phyloP scores from a whole-genome alignment of 2,888 invertebrate genomes.

The Ophioninae sp. region DNA sequence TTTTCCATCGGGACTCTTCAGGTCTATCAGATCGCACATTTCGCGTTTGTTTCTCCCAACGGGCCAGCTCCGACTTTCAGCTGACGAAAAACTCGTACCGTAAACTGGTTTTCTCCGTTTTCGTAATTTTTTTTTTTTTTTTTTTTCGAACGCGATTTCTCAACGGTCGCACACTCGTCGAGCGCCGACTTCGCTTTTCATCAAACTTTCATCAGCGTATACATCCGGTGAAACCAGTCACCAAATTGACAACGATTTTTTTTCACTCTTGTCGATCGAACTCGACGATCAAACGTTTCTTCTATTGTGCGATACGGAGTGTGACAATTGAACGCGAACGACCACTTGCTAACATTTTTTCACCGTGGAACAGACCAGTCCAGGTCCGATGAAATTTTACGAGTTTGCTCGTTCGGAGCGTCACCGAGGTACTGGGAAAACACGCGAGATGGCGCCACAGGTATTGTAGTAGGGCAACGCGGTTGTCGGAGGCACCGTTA shows the following conservation, averaged over 20 bases:
- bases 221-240: not conserved
- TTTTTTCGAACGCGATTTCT: not conserved
- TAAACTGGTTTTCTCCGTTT: not conserved
- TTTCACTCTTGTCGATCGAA: not conserved
- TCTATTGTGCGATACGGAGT: conserved; percentile 7
- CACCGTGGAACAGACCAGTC: not conserved
- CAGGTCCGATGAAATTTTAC: not conserved
- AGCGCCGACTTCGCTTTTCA: not conserved
- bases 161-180: conserved; percentile 7
- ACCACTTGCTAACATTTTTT: conserved; percentile 7
- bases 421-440: not conserved
- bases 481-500: too few relatives aligned
- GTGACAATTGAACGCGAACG: conserved; percentile 8
- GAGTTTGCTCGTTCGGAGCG: not conserved
- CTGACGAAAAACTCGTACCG: not conserved
- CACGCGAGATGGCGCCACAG: too few relatives aligned
- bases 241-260: not conserved
- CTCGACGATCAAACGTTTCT: not conserved
- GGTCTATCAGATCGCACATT: conserved; percentile 77
- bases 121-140: not conserved
- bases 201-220: not conserved
- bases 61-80: not conserved
- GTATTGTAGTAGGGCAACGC: too few relatives aligned
- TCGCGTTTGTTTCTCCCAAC: not conserved
- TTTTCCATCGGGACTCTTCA: conserved; percentile 71